Base-by-base conservation (phyloP, 1,140 invertebrate species). In the Ceratina japonica region DNA sequence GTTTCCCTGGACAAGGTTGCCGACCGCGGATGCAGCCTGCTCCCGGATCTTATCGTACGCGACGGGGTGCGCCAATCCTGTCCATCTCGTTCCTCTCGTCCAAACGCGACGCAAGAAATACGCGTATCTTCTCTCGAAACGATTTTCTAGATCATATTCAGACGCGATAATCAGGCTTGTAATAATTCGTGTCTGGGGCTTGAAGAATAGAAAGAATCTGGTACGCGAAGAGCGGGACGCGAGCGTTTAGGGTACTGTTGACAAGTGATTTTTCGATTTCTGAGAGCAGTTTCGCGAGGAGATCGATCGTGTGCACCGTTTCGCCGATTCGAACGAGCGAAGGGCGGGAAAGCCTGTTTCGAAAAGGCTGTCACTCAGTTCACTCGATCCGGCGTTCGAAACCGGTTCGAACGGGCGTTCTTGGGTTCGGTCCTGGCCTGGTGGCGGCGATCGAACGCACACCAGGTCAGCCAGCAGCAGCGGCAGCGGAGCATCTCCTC, bases 361-460 rank as follows among this genome's bases (percentile, higher is more conserved):
- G 63, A 85, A 85, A 84, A 84, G 82, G 51, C 69, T 81, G 83
- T 85, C 82, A 74, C 78, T 85, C 82, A 72, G 68, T 85, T 84
- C 78, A 84, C 79, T 54, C 83, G 70, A 84, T 66, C 69, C 20
- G 49, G 71, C 66, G 65, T 81, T 77, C 20, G 69, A 78, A 85
- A 81, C 83, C 83, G 83, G 83, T 84, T 85, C 82, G 70, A 58
- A 66, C 56, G 59, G 70, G 58, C 78, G 52, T 64, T 80, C 82
- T 44, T 18, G 58, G 73, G 51, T 76, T 80, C 75, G 56, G 72
- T 76, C 58, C 62, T 71, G 58, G 59, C 24, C 59, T 31, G 27
- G 64, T 51, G 52, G 63, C 75, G 52, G 63, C 75, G 77, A 79
- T 65, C 54, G 72, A 79, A 74, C 72, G 71, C 27, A 13, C 54